Percentiles rank a stretch among this genome's conserved stretches.
Conservation (phyloP, 2,888 invertebrate genomes). For the Drosophila acutilabella region DNA sequence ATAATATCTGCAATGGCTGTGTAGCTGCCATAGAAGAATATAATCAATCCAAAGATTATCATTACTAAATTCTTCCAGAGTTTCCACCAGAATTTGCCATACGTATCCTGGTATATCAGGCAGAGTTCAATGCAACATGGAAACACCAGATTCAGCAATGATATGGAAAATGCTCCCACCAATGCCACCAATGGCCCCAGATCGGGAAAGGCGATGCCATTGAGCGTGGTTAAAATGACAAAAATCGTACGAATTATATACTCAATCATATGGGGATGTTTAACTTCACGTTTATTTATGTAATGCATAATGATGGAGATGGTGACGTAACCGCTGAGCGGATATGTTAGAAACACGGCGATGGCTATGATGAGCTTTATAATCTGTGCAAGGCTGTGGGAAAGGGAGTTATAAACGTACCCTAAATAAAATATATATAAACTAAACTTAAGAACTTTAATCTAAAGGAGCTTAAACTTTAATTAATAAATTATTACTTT, state of each 20-base stretch:
- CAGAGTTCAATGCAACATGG: constrained; percentile 56
- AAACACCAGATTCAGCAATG: constrained; percentile 57
- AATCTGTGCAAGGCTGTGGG: constrained; percentile 89
- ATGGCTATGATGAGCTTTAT: constrained; percentile 91
- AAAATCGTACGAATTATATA: constrained; percentile 30
- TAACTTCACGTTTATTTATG: constrained; percentile 1
- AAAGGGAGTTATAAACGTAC: neutral
- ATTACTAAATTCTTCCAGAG: constrained; percentile 42
- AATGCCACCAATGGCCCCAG: constrained; percentile 50
- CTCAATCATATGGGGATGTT: constrained; percentile 33
- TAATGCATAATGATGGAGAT: constrained; percentile 94
- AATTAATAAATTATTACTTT: too few relatives aligned
- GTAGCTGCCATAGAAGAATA: constrained; percentile 33
- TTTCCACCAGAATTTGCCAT: constrained; percentile 45
- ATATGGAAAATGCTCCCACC: constrained; percentile 50
- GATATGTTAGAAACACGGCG: constrained; percentile 95
- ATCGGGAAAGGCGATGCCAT: constrained; percentile 48
- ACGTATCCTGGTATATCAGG: constrained; percentile 32
- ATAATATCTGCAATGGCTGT: constrained; percentile 19
- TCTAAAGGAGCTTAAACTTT: too few relatives aligned
- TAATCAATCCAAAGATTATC: constrained; percentile 18
- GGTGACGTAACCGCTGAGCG: constrained; percentile 97
- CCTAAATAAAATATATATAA: too few relatives aligned
- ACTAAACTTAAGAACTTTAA: too few relatives aligned
- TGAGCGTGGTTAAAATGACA: constrained; percentile 32